Evolutionary conservation across 2,113 vertebrate species (phyloP), one percentile per base, ranked within the genome.

Genomic region (Prinia subflava): DNA sequence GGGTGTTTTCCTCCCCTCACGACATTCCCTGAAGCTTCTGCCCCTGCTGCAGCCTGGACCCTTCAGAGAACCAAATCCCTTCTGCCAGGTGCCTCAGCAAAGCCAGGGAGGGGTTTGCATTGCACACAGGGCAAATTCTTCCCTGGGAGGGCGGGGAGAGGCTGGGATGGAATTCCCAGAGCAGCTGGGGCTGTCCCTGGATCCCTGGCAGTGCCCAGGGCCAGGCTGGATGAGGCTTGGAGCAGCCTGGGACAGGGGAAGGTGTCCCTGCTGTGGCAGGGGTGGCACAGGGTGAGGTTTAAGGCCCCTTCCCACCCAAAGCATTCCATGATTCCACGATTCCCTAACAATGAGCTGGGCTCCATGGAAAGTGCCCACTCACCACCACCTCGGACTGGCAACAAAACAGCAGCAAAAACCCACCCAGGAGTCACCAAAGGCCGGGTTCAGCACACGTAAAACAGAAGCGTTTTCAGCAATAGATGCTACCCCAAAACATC

Each of bases 331-430:
- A 37, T 71, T 55, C 50, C 41, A 24, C 0, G 37, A 31, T 31
- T 11, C 7, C 53, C 55, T 6, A 1, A 12, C 0, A 3, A 16
- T 1, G 44, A 31, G 7, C 18, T 0, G 47, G 33, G 44, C 44
- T 75, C 77, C 55, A 13, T 3, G 15, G 28, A 12, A 78, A 64
- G 35, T 2, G 22, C 25, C 11, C 37, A 4, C 37, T 73, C 42
- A 41, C 19, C 73, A 53, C 15, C 59, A 49, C 3, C 62, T 27
- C 17, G 20, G 15, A 30, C 1, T 9, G 31, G 17, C 1, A 22
- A 9, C 44, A 67, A 13, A 49, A 7, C 19, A 24, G 30, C 11
- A 41, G 14, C 5, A 7, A n/a, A 70, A 42, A 20, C 31, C 41
- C 47, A 25, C 0, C 62, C 92, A 30, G 49, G 62, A 53, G 19